phyloP scores from a whole-genome alignment of 2,797 vertebrate species.

The Mormyrus proboscirostris region DNA sequence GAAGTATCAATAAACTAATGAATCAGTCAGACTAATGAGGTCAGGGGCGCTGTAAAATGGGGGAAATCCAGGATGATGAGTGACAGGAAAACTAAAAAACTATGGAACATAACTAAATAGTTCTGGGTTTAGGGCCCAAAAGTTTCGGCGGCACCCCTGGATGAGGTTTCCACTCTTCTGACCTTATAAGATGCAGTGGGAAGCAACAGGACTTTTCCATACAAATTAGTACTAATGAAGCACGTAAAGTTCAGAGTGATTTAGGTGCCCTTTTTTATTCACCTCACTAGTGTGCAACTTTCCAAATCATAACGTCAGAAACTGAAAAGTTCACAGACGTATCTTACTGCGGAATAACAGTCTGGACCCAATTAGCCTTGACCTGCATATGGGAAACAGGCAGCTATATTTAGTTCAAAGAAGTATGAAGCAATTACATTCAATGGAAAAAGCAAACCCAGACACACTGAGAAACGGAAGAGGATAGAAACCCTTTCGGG shows the following conservation, averaged over 20 bases:
- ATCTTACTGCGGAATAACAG: slow-evolving; percentile 30
- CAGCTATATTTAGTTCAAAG: slow-evolving; percentile 38
- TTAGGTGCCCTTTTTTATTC: not conserved
- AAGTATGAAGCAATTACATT: slow-evolving; percentile 20
- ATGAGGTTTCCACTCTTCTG: not conserved
- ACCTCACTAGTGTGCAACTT: not conserved
- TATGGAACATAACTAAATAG: not conserved
- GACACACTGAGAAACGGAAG: slow-evolving; percentile 12
- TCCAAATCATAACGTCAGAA: slow-evolving; percentile 22
- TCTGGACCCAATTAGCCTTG: slow-evolving; percentile 36
- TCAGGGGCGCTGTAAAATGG: not conserved
- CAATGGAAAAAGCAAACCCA: slow-evolving; percentile 15
- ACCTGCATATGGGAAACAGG: slow-evolving; percentile 27
- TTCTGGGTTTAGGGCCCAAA: not conserved
- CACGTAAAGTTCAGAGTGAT: not conserved
- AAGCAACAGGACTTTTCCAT: not conserved
- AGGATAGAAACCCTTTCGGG: not conserved
- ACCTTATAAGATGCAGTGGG: not conserved
- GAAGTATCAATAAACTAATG: not conserved
- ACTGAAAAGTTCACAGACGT: slow-evolving; percentile 14
- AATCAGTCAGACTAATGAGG: not conserved
- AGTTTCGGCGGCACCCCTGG: not conserved
- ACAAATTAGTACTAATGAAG: not conserved
- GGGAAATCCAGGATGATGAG: not conserved
- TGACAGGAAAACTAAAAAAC: not conserved